Evolutionary conservation across 2,888 invertebrate genomes (phyloP), one percentile per base, ranked within the genome.

Genomic region (Zeuzera pyrina): DNA sequence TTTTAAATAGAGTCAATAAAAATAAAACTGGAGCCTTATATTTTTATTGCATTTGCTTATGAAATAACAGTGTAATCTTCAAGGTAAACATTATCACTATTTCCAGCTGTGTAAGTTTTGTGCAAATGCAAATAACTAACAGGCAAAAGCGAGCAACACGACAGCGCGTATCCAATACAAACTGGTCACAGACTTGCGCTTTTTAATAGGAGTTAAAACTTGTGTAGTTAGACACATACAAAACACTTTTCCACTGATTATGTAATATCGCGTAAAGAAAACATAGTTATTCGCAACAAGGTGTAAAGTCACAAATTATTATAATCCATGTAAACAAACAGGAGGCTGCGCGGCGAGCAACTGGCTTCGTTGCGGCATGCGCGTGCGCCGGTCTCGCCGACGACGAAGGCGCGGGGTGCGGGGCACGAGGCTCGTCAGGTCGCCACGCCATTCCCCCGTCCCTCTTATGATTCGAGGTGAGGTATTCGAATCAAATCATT

Each of bases 281-380:
- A n/a, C n/a, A n/a, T n/a, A n/a, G n/a, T n/a, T n/a, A n/a, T 25
- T 6, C 12, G 13, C 12, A 8, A 25, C 11, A 25, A 25, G 35
- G 28, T 36, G 33, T 30, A 53, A 47, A 52, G 50, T 53, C 61
- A 63, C 55, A 45, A 49, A 50, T 12, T n/a, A 19, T 45, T 46
- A 36, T 45, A 49, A 44, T 56, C 44, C 51, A 57, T 70, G 76
- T 79, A 76, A 81, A 81, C 77, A 83, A 81, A 68, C 69, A 65
- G 70, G 77, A 81, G 81, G 79, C 78, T 78, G 77, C 70, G 72
- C 76, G 74, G 68, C 72, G 66, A 57, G 62, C 76, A 68, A 78
- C 83, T 79, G 78, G 74, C 71, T 38, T 38, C 22, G 68, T 50
- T 57, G 57, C 55, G 66, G 57, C 60, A 55, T 73, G 79, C 79